Base-by-base conservation (phyloP, 2,888 invertebrate genomes). In the Drosophila kanekoi region DNA sequence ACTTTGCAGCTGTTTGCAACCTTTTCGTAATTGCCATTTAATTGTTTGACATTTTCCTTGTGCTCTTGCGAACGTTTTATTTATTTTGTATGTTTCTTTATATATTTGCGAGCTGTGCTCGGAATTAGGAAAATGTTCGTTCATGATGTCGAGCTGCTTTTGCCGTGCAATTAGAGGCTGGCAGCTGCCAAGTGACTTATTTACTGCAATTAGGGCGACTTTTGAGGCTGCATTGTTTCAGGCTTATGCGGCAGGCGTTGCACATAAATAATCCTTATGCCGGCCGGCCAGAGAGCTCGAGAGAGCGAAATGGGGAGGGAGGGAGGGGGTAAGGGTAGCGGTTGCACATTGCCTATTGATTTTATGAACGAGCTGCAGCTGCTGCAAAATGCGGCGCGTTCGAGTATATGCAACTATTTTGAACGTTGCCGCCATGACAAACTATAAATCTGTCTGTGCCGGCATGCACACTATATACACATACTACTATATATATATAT, bases 371-470 rank as follows among this genome's bases (percentile, higher is more conserved):
- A 69, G 66, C 33, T 72, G 72, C 82, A 56, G 75, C 57, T 59
- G 51, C 53, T 54, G 72, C 77, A 54, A 56, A 62, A n/a, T 23
- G 54, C 54, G 40, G 40, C 38, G n/a, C 20, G 41, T 33, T 44
- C 23, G 52, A 32, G 11, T 69, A 60, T 69, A 43, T 81, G 83
- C 81, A 84, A 81, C 87, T 82, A 87, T 87, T 87, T 82, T 87
- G 74, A 59, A 58, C 54, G 49, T 65, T 65, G 81, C 72, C 84
- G 84, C 81, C 87, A 86, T 62, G 79, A 79, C 68, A 82, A 85
- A 82, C 81, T 83, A 84, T 88, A 88, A 88, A 88, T 88, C 87
- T 88, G 88, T 83, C 87, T 75, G 84, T 75, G 84, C 83, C 81
- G 88, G 88, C 77, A 86, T 81, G 59, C 59, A 75, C 57, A 37